phyloP scores from a whole-genome alignment of 2,113 vertebrate species.

The Chloropsis cyanopogon region DNA sequence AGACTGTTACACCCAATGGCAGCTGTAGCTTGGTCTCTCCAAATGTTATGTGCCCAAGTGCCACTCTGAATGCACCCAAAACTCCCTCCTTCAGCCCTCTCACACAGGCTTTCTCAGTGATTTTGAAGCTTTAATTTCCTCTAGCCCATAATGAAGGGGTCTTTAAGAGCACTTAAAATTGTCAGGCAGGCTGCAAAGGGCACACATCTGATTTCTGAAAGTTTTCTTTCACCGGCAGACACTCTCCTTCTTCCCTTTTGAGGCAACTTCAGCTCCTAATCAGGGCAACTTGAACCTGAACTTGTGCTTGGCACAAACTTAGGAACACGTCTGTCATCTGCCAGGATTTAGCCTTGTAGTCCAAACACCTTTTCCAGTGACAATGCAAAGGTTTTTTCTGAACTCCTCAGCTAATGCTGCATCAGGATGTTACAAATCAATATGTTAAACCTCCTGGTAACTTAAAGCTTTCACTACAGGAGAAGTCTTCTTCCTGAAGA shows the following conservation, averaged over 20 bases:
- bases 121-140: not conserved
- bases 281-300: not conserved
- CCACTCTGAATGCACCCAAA: not conserved
- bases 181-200: not conserved
- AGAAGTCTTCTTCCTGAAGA: not conserved
- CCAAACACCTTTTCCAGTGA: not conserved
- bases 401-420: not conserved
- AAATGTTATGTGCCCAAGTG: not conserved
- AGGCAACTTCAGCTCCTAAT: not conserved
- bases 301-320: not conserved
- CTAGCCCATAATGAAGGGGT: not conserved
- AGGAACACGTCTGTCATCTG: not conserved
- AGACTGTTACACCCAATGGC: not conserved
- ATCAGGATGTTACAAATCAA: not conserved
- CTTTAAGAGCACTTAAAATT: not conserved
- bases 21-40: not conserved
- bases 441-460: not conserved
- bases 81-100: not conserved
- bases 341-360: not conserved
- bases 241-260: not conserved
- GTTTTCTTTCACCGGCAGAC: not conserved
- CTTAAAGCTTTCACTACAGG: not conserved
- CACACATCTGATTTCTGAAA: not conserved
- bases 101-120: not conserved
- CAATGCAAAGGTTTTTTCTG: not conserved